phyloP scores from a whole-genome alignment of 2,888 invertebrate genomes.

The Drosophila engyochracea region DNA sequence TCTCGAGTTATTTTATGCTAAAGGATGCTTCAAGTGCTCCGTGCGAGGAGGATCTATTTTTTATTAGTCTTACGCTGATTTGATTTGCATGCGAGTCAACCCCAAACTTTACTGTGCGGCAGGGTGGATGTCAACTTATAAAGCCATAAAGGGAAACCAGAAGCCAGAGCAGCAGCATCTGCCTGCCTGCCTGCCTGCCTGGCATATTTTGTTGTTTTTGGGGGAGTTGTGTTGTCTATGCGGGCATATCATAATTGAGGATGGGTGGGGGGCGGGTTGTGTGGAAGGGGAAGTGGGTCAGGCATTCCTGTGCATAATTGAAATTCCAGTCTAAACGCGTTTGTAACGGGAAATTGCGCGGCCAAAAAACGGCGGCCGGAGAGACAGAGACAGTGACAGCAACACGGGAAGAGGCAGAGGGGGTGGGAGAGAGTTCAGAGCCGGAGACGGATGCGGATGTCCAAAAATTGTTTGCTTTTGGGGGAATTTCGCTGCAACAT shows the following conservation, averaged over 20 bases:
- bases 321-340: constrained; percentile 79
- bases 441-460: constrained; percentile 55
- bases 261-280: not conserved
- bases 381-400: not conserved
- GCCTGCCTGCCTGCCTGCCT: constrained; percentile 14
- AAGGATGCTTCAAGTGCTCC: constrained; percentile 40
- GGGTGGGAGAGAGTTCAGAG: constrained; percentile 21
- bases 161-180: constrained; percentile 28
- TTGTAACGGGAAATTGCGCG: constrained; percentile 78
- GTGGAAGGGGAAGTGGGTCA: constrained; percentile 11
- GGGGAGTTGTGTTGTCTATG: constrained; percentile 37
- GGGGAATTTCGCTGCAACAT: constrained; percentile 18
- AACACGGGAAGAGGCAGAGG: not conserved
- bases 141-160: constrained; percentile 44
- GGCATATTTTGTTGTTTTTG: constrained; percentile 56
- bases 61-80: constrained; percentile 58
- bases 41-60: constrained; percentile 45
- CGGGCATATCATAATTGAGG: constrained; percentile 70
- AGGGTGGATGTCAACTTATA: constrained; percentile 32
- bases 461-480: constrained; percentile 41
- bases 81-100: constrained; percentile 57
- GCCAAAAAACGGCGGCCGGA: constrained; percentile 58
- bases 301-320: constrained; percentile 78
- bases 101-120: constrained; percentile 18
- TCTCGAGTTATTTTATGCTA: constrained; percentile 14